These are phyloP conservation scores for Tetragonisca angustula DNA, from an alignment of 2,888 invertebrate species.

Conservation along the genomic window DNA sequence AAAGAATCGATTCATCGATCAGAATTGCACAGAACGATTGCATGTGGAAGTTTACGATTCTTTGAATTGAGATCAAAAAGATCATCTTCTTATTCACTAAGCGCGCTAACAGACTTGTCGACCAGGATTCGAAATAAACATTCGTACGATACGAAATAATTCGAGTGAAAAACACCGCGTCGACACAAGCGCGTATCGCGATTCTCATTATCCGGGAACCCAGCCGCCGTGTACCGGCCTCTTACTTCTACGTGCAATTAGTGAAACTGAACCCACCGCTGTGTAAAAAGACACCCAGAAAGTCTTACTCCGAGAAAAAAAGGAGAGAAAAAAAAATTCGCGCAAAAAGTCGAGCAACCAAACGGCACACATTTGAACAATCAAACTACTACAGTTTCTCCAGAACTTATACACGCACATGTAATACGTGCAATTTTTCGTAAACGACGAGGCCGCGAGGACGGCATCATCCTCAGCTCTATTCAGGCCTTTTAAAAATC, in stretches of 20 bases:
- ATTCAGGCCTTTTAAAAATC: conserved; percentile 31
- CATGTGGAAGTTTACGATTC: too few species aligned
- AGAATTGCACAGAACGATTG: not conserved
- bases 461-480: not conserved
- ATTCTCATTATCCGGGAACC: not conserved
- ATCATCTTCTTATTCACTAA: too few species aligned
- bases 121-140: not conserved
- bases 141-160: not conserved
- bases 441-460: too few species aligned
- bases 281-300: not conserved
- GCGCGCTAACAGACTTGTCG: too few species aligned
- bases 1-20: not conserved
- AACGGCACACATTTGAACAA: not conserved
- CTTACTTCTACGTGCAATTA: conserved; percentile 2
- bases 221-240: not conserved
- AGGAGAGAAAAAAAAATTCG: not conserved
- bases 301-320: not conserved
- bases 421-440: not conserved
- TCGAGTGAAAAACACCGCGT: not conserved
- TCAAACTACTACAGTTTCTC: not conserved
- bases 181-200: not conserved
- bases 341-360: not conserved
- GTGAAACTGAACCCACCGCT: not conserved
- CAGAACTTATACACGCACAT: too few species aligned
- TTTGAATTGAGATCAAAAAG: not conserved